A percentile compares a stretch with the other conserved stretches of the same genome.
Conservation (phyloP, 2,888 invertebrate genomes). For the Euspilapteryx auroguttella region DNA sequence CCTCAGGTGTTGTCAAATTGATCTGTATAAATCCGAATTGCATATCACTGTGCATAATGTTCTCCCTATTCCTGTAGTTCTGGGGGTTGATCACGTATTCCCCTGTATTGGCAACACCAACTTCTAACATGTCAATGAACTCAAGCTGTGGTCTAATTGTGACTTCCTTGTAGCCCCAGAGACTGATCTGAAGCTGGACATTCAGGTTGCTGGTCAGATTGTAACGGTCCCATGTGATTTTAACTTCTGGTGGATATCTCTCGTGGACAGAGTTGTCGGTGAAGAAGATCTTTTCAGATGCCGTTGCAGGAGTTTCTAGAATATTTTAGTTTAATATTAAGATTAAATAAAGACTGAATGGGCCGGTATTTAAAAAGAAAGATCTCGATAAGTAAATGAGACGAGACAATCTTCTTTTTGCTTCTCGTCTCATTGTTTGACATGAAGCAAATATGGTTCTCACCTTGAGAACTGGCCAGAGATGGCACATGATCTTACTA, state of each 20-base stretch:
- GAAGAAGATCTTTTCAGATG: conserved; percentile 84
- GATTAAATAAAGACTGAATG: too few species aligned
- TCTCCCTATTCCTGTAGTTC: conserved; percentile 70
- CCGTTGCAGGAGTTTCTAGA: conserved; percentile 85
- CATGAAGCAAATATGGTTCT: too few species aligned
- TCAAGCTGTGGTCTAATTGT: conserved; percentile 80
- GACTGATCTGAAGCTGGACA: conserved; percentile 75
- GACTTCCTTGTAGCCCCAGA: conserved; percentile 89
- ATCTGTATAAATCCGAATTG: conserved; percentile 87
- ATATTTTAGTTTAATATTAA: too few species aligned
- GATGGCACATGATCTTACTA: too few species aligned
- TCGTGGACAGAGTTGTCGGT: conserved; percentile 72
- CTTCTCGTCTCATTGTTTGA: too few species aligned
- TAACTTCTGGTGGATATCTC: conserved; percentile 72
- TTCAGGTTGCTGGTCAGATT: conserved; percentile 83
- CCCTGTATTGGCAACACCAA: conserved; percentile 68
- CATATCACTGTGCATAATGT: conserved; percentile 70
- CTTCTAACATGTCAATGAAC: conserved; percentile 76
- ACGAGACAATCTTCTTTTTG: too few species aligned
- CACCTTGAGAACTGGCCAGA: too few species aligned
- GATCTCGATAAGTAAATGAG: too few species aligned
- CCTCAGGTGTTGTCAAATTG: conserved; percentile 78
- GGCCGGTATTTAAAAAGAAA: too few species aligned
- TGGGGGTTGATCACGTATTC: conserved; percentile 73
- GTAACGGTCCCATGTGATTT: conserved; percentile 80